These are phyloP conservation scores for Benthosema pterotum DNA, from an alignment of 2,797 vertebrate genomes.

Conservation along the genomic window DNA sequence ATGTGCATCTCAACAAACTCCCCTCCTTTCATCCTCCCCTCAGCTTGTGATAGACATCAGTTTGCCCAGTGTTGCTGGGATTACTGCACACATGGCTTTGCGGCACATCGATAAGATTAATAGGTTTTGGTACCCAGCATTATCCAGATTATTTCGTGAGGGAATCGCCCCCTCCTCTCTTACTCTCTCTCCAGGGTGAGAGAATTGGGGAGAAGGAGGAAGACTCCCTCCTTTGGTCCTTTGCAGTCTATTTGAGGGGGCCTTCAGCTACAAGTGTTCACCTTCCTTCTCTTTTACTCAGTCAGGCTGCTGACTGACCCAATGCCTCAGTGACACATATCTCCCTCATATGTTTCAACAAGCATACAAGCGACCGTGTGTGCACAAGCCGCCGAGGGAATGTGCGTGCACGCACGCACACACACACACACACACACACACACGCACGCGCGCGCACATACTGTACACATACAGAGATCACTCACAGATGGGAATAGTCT, in stretches of 20 bases:
- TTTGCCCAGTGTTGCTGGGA: too few relatives aligned
- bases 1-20: constrained; percentile 3
- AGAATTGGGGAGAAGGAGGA: not conserved
- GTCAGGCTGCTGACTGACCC: constrained; percentile 34
- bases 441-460: too few relatives aligned
- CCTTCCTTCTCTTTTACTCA: constrained; percentile 29
- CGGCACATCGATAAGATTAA: too few relatives aligned
- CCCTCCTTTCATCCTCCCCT: not conserved
- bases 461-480: too few relatives aligned
- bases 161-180: not conserved
- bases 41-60: too few relatives aligned
- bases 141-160: too few relatives aligned
- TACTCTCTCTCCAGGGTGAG: not conserved
- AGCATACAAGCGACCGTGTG: too few relatives aligned
- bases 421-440: too few relatives aligned
- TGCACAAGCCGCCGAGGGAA: too few relatives aligned
- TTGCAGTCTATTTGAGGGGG: constrained; percentile 30
- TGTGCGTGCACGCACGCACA: too few relatives aligned
- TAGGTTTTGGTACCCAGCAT: too few relatives aligned
- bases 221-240: constrained; percentile 21
- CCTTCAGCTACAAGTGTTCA: constrained; percentile 41
- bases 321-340: constrained; percentile 24
- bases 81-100: too few relatives aligned
- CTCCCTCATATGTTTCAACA: not conserved
- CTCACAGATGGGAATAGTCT: constrained; percentile 1